Conservation (phyloP, 92 coral and sea anemone genomes). For the Galaxea fascicularis region DNA sequence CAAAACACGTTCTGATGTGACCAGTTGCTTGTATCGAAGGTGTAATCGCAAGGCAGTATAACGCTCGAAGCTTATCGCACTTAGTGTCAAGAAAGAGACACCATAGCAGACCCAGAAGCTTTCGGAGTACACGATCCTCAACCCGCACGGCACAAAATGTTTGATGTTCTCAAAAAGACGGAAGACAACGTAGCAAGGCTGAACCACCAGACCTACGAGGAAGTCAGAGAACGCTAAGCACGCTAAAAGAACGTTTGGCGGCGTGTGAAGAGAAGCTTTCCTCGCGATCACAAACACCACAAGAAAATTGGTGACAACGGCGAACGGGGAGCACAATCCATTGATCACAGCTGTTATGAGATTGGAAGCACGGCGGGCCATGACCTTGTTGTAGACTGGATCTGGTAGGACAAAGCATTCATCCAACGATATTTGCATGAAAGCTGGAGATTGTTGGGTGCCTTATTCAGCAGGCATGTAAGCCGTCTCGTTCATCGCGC, state of each 20-base stretch:
- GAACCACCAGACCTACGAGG: slow-evolving; percentile 77
- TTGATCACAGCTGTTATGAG: slow-evolving; percentile 74
- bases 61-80: slow-evolving; percentile 89
- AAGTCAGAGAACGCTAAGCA: slow-evolving; percentile 80
- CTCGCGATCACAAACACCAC: slow-evolving; percentile 61
- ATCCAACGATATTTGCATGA: not conserved
- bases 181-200: slow-evolving; percentile 75
- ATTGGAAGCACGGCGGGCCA: slow-evolving; percentile 58
- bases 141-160: slow-evolving; percentile 68
- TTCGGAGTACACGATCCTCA: slow-evolving; percentile 70
- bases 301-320: slow-evolving; percentile 62
- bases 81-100: slow-evolving; percentile 77
- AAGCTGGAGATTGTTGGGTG: not conserved
- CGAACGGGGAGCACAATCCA: slow-evolving; percentile 64
- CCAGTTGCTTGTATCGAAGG: slow-evolving; percentile 68
- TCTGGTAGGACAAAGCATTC: slow-evolving; percentile 68
- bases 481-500: not conserved
- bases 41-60: slow-evolving; percentile 70
- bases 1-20: slow-evolving; percentile 57
- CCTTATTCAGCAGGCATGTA: not conserved
- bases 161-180: slow-evolving; percentile 59
- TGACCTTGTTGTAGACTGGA: slow-evolving; percentile 63
- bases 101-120: slow-evolving; percentile 85
- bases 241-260: slow-evolving; percentile 73
- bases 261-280: slow-evolving; percentile 61